Base-by-base conservation (phyloP, 2,888 invertebrate genomes). In the Sesia apiformis region DNA sequence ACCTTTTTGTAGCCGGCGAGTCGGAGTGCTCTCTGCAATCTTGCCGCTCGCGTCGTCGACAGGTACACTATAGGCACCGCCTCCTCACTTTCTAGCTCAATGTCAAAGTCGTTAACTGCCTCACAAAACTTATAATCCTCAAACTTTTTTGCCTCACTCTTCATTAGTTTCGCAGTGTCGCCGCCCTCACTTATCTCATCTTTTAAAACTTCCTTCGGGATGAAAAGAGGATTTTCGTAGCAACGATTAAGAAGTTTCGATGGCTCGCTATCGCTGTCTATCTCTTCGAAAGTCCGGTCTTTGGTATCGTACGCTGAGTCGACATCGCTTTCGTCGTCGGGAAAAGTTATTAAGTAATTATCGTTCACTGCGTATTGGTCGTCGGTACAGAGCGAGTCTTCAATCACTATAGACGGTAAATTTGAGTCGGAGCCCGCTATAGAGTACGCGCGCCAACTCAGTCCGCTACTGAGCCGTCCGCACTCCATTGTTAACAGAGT, bases 1-100 rank as follows among this genome's bases (percentile, higher is more conserved):
- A 92, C 92, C 89, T 90, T 90, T 87, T 91, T 91, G 63, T 89
- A 88, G 62, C 91, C 91, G 49, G 87, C 90, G 70, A 90, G 90
- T 61, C 89, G 85, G 51, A 92, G 74, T n/a, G 90, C 84, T 62
- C 92, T 81, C 72, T 90, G 90, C 66, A 92, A 75, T 56, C 78
- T 77, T 51, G 91, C 90, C 50, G 90, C 91, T 54, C 90, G 84
- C 63, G 86, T 81, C 38, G 84, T 84, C 54, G 90, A 86, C 66
- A 91, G 84, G 71, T 88, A 84, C 62, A 90, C 86, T 70, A 85
- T 83, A 53, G 86, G 87, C 58, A 81, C 81, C 56, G 81, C 83
- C 62, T 86, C 85, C 40, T 72, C 81, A 53, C 72, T 67, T 64
- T 86, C 85, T 72, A 86, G 71, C 69, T 85, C 84, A 61, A 84